Evolutionary conservation across 2,113 vertebrate genomes (phyloP), one percentile per base, ranked within the genome.

Genomic region (Zeus faber): DNA sequence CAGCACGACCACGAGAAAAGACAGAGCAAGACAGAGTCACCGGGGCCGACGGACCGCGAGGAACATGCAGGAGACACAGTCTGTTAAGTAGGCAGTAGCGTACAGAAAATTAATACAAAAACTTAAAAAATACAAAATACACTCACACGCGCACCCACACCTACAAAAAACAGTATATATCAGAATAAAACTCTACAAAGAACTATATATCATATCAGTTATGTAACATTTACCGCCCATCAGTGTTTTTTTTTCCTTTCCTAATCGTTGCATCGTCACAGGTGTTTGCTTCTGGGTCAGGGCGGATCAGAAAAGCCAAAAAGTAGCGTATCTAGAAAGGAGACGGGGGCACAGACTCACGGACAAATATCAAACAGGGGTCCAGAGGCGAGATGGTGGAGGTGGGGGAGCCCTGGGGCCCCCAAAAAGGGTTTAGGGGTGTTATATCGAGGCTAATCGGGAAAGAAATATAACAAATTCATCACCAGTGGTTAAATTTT

Each of bases 141-240:
- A 80, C 84, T 84, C 77, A 82, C 78, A 70, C 74, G 65, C 81
- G 66, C 78, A 65, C 66, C 72, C 73, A 62, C 82, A 87, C 86
- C 87, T 90, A 91, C 88, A 90, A 89, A 75, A 62, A 83, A 85
- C 87, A 78, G 75, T 82, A 81, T 82, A 87, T 88, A 83, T 88
- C 82, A 87, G 87, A 91, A 89, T 88, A 88, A 88, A 89, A 89
- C 72, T 90, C 88, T 90, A 89, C 88, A 88, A 89, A 88, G 82
- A 87, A 82, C 84, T 75, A 85, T 81, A 86, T 84, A 77, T 79
- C 47, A 81, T 80, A 83, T 83, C 70, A 81, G 70, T 79, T 85
- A 81, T 85, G 81, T 85, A 82, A 82, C 85, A 83, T 85, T 85
- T 81, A 85, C 82, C 69, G 72, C 83, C 83, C 77, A 79, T 84